phyloP scores from a whole-genome alignment of 2,888 invertebrate genomes.

The Bedellia somnulentella region DNA sequence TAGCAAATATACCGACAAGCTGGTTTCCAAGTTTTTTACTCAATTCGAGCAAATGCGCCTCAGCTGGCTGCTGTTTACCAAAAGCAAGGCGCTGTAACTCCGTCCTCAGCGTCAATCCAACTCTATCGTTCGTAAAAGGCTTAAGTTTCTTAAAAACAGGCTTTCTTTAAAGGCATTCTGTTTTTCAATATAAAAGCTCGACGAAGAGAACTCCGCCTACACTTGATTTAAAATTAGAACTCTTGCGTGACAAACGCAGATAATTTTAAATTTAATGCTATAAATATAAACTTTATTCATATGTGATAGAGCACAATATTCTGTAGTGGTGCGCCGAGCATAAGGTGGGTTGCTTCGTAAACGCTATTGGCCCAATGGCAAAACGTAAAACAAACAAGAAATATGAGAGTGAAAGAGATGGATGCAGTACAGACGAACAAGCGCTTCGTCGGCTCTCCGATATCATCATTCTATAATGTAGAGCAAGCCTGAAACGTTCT shows the following conservation, averaged over 20 bases:
- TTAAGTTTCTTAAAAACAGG: constrained; percentile 56
- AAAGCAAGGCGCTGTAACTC: constrained; percentile 41
- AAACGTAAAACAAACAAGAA: constrained; percentile 55
- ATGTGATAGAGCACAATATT: constrained; percentile 53
- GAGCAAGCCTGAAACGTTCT: no score
- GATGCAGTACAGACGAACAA: no score
- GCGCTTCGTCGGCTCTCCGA: no score
- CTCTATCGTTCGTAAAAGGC: constrained; percentile 50
- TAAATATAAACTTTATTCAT: constrained; percentile 57
- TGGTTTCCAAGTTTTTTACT: constrained; percentile 57
- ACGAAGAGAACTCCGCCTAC: constrained; percentile 56
- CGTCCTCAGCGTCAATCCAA: constrained; percentile 34
- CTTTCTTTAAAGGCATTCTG: constrained; percentile 58
- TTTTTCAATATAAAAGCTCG: constrained; percentile 56
- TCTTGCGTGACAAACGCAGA: constrained; percentile 60
- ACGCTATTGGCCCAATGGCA: constrained; percentile 55
- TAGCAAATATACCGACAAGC: constrained; percentile 55
- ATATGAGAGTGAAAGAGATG: constrained; percentile 44
- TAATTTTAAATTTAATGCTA: constrained; percentile 50
- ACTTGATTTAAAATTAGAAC: constrained; percentile 62
- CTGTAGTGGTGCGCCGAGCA: constrained; percentile 41
- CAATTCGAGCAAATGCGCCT: constrained; percentile 41
- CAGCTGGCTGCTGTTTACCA: constrained; percentile 16
- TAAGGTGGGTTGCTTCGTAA: constrained; percentile 59
- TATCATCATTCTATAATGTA: no score